These are phyloP conservation scores for Clarias macrocephalus DNA, from an alignment of 2,113 vertebrate genomes.

Conservation along the genomic window DNA sequence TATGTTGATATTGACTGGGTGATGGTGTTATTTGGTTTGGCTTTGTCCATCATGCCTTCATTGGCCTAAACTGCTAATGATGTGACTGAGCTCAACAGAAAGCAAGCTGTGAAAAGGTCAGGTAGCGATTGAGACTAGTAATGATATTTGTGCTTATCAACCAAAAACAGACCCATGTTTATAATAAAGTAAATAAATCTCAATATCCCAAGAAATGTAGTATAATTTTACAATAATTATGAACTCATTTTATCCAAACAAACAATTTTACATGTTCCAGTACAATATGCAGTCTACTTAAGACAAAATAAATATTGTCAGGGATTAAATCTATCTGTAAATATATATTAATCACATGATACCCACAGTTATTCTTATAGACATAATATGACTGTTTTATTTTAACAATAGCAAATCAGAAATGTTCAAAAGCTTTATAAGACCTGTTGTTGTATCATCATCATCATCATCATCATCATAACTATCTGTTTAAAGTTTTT, in stretches of 20 bases:
- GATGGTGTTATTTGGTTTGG: constrained; percentile 66
- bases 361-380: background rate
- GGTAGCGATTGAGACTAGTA: constrained; percentile 68
- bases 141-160: constrained; percentile 62
- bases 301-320: background rate
- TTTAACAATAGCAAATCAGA: background rate
- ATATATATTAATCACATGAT: background rate
- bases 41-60: constrained; percentile 65
- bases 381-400: background rate
- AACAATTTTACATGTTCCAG: background rate
- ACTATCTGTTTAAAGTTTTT: background rate
- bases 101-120: constrained; percentile 68
- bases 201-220: background rate
- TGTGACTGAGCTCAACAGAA: constrained; percentile 64
- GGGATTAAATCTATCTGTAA: background rate
- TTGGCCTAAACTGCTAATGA: constrained; percentile 63
- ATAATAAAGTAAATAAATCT: constrained; percentile 25
- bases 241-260: background rate
- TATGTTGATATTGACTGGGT: constrained; percentile 46
- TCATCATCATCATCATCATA: background rate
- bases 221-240: background rate
- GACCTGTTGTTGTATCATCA: background rate
- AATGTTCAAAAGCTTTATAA: background rate
- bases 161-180: constrained; percentile 63
- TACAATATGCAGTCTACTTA: background rate